These are phyloP conservation scores for Netta rufina DNA, from an alignment of 2,797 vertebrate genomes.

Conservation along the genomic window DNA sequence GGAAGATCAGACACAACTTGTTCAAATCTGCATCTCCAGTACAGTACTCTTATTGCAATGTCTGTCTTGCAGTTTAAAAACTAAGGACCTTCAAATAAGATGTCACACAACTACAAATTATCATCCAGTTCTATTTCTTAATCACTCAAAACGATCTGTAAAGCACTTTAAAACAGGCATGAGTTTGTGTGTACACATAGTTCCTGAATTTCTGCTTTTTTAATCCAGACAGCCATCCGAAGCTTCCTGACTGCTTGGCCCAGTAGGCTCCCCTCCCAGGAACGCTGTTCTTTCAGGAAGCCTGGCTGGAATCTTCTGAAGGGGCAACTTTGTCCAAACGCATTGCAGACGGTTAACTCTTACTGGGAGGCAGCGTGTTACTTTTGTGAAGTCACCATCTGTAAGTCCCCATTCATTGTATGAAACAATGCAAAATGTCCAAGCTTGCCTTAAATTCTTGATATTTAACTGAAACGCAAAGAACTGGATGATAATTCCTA, in stretches of 20 bases:
- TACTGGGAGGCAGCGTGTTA: neutral
- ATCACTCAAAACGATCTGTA: neutral
- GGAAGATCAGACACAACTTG: constrained; percentile 27
- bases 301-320: constrained; percentile 23
- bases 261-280: neutral
- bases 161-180: constrained; percentile 52
- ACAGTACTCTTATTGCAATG: neutral
- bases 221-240: neutral
- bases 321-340: neutral
- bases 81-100: constrained; percentile 4
- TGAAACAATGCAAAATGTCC: constrained; percentile 72
- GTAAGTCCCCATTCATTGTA: constrained; percentile 17
- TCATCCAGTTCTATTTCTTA: constrained; percentile 78
- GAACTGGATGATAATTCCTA: constrained; percentile 72
- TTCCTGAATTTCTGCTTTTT: neutral
- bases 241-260: neutral
- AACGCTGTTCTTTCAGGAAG: constrained; percentile 5
- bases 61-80: constrained; percentile 14
- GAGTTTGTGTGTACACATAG: neutral
- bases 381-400: constrained; percentile 47
- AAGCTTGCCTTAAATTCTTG: constrained; percentile 77
- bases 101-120: constrained; percentile 69
- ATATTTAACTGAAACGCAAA: constrained; percentile 34
- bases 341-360: neutral
- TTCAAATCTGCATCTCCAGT: neutral